Evolutionary conservation across 2,888 invertebrate genomes (phyloP).

Genomic region (Lepidocyrtinus sp.): DNA sequence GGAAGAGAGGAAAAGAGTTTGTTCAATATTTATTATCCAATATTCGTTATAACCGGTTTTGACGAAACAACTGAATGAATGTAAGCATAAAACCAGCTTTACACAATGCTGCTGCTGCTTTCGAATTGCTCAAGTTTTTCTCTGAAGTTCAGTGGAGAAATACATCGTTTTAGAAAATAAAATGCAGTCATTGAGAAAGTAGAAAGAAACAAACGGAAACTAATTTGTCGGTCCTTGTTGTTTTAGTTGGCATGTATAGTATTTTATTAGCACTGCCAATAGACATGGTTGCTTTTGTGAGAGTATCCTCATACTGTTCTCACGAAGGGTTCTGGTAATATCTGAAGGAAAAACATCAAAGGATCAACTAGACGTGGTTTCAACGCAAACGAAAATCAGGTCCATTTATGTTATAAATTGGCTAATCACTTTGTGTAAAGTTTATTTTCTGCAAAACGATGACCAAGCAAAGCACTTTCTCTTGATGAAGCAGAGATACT

Average conservation of each 20-base stretch:
- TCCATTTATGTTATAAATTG: neutral
- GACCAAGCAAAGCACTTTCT: neutral
- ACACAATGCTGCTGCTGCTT: neutral
- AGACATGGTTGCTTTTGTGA: no score
- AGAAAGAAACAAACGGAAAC: neutral
- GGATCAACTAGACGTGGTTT: no score
- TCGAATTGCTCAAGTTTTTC: neutral
- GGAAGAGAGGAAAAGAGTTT: constrained; percentile 34
- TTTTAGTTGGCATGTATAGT: neutral
- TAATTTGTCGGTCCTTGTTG: neutral
- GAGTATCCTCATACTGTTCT: no score
- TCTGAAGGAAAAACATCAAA: no score
- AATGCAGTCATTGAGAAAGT: neutral
- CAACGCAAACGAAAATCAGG: neutral
- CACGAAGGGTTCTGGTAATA: no score
- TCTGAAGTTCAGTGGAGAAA: neutral
- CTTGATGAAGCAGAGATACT: neutral
- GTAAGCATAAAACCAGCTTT: neutral
- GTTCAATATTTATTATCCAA: constrained; percentile 52
- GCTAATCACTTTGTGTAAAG: neutral
- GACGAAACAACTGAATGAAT: constrained; percentile 12
- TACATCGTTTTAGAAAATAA: neutral
- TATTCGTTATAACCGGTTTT: constrained; percentile 39
- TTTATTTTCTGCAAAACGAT: neutral
- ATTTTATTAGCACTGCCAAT: neutral